These are phyloP conservation scores for Chlorops oryzae DNA, from an alignment of 1,140 invertebrate genomes.

Conservation along the genomic window DNA sequence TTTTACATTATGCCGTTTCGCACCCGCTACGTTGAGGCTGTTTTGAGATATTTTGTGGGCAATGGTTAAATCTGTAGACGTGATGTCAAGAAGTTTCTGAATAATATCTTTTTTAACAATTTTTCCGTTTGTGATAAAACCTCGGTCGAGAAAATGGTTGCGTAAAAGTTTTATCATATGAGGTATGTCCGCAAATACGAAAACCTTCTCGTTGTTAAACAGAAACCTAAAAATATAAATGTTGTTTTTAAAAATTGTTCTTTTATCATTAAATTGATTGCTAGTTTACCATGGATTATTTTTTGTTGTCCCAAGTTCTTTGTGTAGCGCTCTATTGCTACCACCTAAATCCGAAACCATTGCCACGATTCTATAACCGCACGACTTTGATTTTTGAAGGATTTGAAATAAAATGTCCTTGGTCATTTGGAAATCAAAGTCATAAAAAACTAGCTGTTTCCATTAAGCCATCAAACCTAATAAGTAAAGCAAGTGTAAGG, in stretches of 20 bases:
- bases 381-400: background rate
- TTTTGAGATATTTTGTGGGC: background rate
- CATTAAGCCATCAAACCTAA: background rate
- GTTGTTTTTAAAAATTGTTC: background rate
- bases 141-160: background rate
- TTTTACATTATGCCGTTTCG: background rate
- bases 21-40: background rate
- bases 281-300: background rate
- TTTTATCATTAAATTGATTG: background rate
- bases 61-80: background rate
- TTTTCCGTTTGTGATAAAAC: background rate
- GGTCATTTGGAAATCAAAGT: background rate
- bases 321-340: background rate
- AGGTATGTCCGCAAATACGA: background rate
- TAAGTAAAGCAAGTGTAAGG: background rate
- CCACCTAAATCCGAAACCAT: background rate
- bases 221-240: background rate
- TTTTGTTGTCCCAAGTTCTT: background rate
- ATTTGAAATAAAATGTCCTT: background rate
- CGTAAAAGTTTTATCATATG: background rate
- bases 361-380: background rate
- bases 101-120: background rate
- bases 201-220: background rate
- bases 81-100: background rate
- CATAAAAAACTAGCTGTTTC: conserved; percentile 7